Base-by-base conservation (phyloP, 2,888 invertebrate genomes). In the Ischnura elegans region DNA sequence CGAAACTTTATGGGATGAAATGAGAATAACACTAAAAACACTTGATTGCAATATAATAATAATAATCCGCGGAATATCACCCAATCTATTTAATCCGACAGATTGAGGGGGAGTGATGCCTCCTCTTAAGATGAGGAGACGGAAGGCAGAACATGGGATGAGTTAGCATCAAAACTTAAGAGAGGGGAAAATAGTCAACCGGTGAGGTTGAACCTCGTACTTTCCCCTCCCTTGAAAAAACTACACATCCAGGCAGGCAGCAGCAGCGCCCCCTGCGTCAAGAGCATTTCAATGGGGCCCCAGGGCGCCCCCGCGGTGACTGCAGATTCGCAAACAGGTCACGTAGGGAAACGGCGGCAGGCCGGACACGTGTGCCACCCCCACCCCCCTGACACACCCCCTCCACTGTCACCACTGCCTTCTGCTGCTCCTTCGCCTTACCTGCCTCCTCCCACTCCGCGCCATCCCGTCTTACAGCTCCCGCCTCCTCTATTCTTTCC, bases 241-340 rank as follows among this genome's bases (percentile, higher is more conserved):
- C 4, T 45, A n/a, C 43, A 16, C 42, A 0, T n/a, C 21, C 46
- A 42, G 16, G 45, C 86, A 25, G 8, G n/a, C n/a, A 45, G 45
- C 25, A 61, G n/a, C 42, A 13, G 21, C 61, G 29, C 55, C 25
- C 86, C 86, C 8, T 66, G 29, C 21, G 55, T 61, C 61, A 47
- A n/a, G 61, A 90, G 90, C 61, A 90, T 90, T 90, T 90, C 90
- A 66, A 61, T 90, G 45, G 90, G 90, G 55, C 47, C 87, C 55
- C 90, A 66, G 61, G 90, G 90, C 90, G 90, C 90, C 90, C 90
- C 90, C 90, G 36, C 51, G 90, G 90, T 43, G 61, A n/a, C n/a
- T n/a, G n/a, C n/a, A n/a, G 55, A 61, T 90, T 90, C 90, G 90
- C 90, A 90, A 90, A 25, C 90, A 90, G 61, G 90, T 90, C 90